Evolutionary conservation across 2,797 vertebrate genomes (phyloP).

Genomic region (Trachops cirrhosus): DNA sequence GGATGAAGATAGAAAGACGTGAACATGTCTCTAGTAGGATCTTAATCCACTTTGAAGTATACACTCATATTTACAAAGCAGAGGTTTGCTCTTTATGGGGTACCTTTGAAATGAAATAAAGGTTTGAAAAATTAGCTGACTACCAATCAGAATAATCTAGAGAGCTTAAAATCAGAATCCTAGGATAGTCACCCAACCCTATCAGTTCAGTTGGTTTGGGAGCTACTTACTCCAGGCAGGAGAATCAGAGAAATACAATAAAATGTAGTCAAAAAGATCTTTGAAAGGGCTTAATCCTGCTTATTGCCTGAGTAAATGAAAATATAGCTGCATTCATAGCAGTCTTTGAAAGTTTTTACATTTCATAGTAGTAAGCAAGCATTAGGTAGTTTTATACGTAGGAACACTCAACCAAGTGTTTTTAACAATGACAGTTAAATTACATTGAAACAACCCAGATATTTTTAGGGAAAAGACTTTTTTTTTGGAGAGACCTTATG

Average conservation of each 20-base stretch:
- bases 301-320: not conserved
- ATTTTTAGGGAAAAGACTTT: not conserved
- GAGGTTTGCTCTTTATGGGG: not conserved
- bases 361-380: not conserved
- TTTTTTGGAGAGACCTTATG: not conserved
- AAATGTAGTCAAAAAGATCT: not conserved
- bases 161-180: not conserved
- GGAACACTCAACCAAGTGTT: not conserved
- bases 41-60: not conserved
- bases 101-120: not conserved
- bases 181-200: not conserved
- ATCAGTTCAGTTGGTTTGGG: not conserved
- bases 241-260: not conserved
- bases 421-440: not conserved
- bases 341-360: not conserved
- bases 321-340: not conserved
- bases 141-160: not conserved
- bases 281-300: not conserved
- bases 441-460: not conserved
- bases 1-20: not conserved
- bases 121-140: not conserved
- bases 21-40: not conserved
- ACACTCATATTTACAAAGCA: not conserved
- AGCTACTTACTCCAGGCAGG: not conserved
- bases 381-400: not conserved